These are phyloP conservation scores for Anoplolepis gracilipes DNA, from an alignment of 1,140 invertebrate genomes.

Conservation along the genomic window DNA sequence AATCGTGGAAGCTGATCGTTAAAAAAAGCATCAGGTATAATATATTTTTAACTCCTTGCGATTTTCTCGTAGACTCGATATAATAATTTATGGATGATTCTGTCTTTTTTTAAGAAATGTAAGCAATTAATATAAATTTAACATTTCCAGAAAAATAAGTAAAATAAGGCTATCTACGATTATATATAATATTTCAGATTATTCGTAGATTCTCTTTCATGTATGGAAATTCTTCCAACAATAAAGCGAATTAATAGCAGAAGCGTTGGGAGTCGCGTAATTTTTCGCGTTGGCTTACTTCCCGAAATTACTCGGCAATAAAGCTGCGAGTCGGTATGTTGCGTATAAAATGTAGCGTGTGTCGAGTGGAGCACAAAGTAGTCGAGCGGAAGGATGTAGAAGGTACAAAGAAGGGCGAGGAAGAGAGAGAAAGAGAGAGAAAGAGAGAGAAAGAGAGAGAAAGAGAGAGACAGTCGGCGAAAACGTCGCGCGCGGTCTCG, in stretches of 20 bases:
- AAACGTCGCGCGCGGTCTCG: constrained; percentile 64
- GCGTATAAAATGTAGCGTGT: constrained; percentile 41
- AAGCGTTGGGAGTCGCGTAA: constrained; percentile 30
- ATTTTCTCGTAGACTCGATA: constrained; percentile 49
- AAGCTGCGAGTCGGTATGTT: constrained; percentile 40
- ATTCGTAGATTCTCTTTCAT: not conserved
- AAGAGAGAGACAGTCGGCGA: constrained; percentile 30
- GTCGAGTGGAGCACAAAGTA: constrained; percentile 29
- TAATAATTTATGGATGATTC: not conserved
- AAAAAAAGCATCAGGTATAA: constrained; percentile 13
- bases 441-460: not conserved
- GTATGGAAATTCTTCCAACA: not conserved
- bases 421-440: constrained; percentile 2
- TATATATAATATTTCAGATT: not conserved
- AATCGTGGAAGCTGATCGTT: constrained; percentile 39
- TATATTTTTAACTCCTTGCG: constrained; percentile 15
- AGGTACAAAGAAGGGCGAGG: constrained; percentile 14
- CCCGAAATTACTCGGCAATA: constrained; percentile 68
- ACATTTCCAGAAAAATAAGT: not conserved
- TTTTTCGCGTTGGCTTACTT: constrained; percentile 70
- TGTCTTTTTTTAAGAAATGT: constrained; percentile 31
- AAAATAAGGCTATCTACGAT: too few species aligned
- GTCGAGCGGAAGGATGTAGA: constrained; percentile 37
- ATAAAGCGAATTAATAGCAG: constrained; percentile 52
- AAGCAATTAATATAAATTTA: constrained; percentile 13